Evolutionary conservation across 1,140 invertebrate species (phyloP), one percentile per base, ranked within the genome.

Genomic region (Lepidurus apus): DNA sequence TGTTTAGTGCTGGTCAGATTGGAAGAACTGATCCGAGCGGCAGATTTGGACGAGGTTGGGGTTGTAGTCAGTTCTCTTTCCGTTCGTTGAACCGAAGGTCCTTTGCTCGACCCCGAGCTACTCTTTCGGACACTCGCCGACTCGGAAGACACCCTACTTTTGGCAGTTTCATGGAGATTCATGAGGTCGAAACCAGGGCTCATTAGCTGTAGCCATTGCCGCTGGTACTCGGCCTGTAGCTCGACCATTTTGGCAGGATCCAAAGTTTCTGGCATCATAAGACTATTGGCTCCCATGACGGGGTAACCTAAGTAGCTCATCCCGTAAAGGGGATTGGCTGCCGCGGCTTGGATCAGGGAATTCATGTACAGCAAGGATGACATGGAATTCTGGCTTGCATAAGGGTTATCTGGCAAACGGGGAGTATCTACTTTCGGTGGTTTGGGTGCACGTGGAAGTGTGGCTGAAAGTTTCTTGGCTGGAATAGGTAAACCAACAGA

Each of bases 241-340:
- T 65, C 53, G 6, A 21, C 53, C 53, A 65, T 65, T 65, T 65
- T 65, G 53, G 53, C 17, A 7, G 53, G 9, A 65, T 65, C 53
- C 6, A 65, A 17, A 65, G 53, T 21, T 65, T 65, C 53, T 13
- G 53, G 53, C 17, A 13, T 21, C 21, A 65, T n/a, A 13, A 65
- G 13, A 7, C 53, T 21, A 7, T 21, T 21, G 53, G 53, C 53
- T 1, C 53, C 53, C 53, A 65, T 65, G 9, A 65, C 53, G 53
- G 53, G 53, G 53, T n/a, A 65, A n/a, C 53, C 53, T 8, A 65
- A n/a, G 53, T 65, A 65, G 53, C 53, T 21, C 53, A 65, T 65
- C 17, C 53, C 21, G 53, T 65, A 65, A 13, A 65, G 21, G 21
- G 53, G 53, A 21, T 65, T 65, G 13, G 53, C 53, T 13, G 53